Base-by-base conservation (phyloP, 2,888 invertebrate genomes). In the Lasioglossum lativentre region DNA sequence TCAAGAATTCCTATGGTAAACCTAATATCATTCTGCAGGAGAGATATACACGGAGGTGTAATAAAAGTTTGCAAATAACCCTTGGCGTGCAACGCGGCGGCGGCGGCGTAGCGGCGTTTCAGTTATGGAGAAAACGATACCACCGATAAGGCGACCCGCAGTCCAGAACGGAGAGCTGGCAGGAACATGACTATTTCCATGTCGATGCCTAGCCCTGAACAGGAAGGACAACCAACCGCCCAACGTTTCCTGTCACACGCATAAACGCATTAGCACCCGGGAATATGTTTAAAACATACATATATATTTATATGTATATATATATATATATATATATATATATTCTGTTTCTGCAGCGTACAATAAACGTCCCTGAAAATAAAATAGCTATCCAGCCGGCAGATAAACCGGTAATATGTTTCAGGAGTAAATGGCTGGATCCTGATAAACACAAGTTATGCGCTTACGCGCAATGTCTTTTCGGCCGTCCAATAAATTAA, bases 401-500 rank as follows among this genome's bases (percentile, higher is more conserved):
- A 90, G 91, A 91, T 91, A 91, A 91, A 91, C 90, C 91, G 91
- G 89, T 91, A 91, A 91, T 91, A 92, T 92, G 91, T 90, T 92
- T 91, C 85, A 82, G 82, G 86, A 90, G 91, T 89, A 90, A 92
- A 92, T 89, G 89, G 89, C 88, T 88, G 89, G 90, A 91, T 90
- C 86, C 90, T 89, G 92, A 93, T 92, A 92, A 92, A 92, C 90
- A 91, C 92, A 91, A 93, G 91, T 92, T 90, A 93, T 92, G 89
- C 92, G 91, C 93, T 92, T 92, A 90, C 89, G 92, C 88, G 93
- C 92, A 92, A 91, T 91, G 92, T 93, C 93, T 93, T 92, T 91
- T 92, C 91, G 91, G 85, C 88, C 91, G 89, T 90, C 90, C 87
- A 90, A 93, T 93, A 93, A 92, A 92, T 92, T 91, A 90, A 86